Evolutionary conservation across 2,113 vertebrate species (phyloP).

Genomic region (Aldabrachelys gigantea): DNA sequence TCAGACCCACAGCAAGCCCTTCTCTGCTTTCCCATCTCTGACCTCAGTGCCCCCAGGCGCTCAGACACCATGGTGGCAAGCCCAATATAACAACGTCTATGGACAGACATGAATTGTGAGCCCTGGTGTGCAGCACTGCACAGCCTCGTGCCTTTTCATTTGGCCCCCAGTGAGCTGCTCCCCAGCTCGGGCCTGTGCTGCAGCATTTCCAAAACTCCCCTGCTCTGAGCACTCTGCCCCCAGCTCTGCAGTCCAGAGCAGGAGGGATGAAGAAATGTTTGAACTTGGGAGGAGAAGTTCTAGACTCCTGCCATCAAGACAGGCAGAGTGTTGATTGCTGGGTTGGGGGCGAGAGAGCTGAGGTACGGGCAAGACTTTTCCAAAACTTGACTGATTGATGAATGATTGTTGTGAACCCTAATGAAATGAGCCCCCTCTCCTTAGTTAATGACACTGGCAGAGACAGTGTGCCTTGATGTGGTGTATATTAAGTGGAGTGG

Average conservation of each 20-base stretch:
- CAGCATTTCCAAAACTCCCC: neutral
- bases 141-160: neutral
- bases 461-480: slow-evolving; percentile 30
- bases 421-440: neutral
- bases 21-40: neutral
- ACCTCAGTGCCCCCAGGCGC: neutral
- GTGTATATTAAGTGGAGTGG: slow-evolving; percentile 76
- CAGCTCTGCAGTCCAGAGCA: neutral
- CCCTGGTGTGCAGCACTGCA: neutral
- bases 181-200: neutral
- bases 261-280: neutral
- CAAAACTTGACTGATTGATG: fast-evolving
- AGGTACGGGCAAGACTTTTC: fast-evolving
- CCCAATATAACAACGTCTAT: neutral
- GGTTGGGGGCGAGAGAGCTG: fast-evolving
- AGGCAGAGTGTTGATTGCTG: fast-evolving
- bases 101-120: neutral
- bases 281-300: neutral
- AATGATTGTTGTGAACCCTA: fast-evolving
- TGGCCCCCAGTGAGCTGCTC: neutral
- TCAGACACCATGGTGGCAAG: neutral
- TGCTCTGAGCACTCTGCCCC: neutral
- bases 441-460: neutral
- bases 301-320: too few species aligned
- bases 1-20: neutral